Base-by-base conservation (phyloP, 2,113 vertebrate genomes). In the Dipodomys spectabilis region DNA sequence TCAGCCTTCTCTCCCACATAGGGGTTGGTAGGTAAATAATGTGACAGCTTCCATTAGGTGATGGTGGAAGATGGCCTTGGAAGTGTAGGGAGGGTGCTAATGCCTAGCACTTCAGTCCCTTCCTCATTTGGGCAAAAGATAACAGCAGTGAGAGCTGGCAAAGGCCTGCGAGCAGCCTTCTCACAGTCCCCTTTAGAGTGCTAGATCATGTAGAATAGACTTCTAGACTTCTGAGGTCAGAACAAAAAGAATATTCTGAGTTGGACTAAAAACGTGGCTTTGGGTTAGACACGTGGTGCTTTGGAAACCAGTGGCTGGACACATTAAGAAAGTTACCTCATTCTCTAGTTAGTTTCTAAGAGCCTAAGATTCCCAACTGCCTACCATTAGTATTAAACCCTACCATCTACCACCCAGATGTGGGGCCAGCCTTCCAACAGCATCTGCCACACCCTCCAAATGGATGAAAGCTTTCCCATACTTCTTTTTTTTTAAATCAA, bases 291-390 rank as follows among this genome's bases (percentile, higher is more conserved):
- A 71, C 39, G 28, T 67, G 67, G 9, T 15, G 16, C n/a, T 45
- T 12, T 64, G 45, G 35, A 49, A 71, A 49, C 7, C 22, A 25
- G 12, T n/a, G 19, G 9, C 30, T 73, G 22, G 5, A 49, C 6
- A 30, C 44, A 67, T 25, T 71, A 30, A 83, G n/a, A 81, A 75
- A 90, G 32, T 5, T 10, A 60, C 13, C 12, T 45, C 45, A 62
- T 39, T 95, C 20, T 86, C 30, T n/a, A 57, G n/a, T 45, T 81
- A 57, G 27, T 62, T 88, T 15, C 32, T 82, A 68, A 62, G 16
- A 3, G 2, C 6, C 1, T 19, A 19, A 6, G 4, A 11, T 2
- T 64, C 10, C 25, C 12, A 49, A 12, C 35, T 78, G 16, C 49
- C n/a, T 35, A 19, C n/a, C 30, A 27, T 65, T 39, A 32, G 8